phyloP scores from a whole-genome alignment of 2,113 vertebrate species.

The Lepus europaeus region DNA sequence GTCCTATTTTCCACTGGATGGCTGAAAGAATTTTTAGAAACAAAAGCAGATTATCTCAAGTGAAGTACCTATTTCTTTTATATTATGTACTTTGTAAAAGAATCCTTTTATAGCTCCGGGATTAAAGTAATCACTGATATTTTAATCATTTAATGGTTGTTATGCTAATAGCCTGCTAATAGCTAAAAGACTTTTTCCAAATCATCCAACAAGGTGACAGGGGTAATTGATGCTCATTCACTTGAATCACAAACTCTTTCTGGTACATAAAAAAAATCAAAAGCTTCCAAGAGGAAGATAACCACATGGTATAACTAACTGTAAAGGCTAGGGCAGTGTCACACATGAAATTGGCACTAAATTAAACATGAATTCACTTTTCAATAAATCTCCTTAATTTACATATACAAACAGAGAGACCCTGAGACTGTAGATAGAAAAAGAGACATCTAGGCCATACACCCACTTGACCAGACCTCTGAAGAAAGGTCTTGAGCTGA shows the following conservation, averaged over 20 bases:
- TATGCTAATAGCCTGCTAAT: constrained; percentile 71
- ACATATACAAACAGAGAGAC: not conserved
- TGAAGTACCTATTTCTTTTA: not conserved
- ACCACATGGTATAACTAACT: not conserved
- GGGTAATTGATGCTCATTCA: constrained; percentile 43
- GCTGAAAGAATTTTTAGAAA: constrained; percentile 6
- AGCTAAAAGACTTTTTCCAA: constrained; percentile 56
- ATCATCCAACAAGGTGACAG: constrained; percentile 67
- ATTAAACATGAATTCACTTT: not conserved
- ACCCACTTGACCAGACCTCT: not conserved
- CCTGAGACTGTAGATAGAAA: not conserved
- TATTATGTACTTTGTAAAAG: constrained; percentile 36
- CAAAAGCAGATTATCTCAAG: constrained; percentile 27
- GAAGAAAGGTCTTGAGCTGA: not conserved
- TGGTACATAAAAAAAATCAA: constrained; percentile 40
- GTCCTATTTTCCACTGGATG: not conserved
- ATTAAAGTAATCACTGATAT: constrained; percentile 53
- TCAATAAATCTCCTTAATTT: not conserved
- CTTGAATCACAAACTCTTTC: constrained; percentile 40
- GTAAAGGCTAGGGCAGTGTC: not conserved
- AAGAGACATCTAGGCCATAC: not conserved
- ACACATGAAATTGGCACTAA: not conserved
- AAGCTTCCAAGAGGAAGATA: not conserved
- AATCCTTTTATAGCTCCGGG: constrained; percentile 14
- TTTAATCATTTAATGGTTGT: constrained; percentile 69